A percentile compares a stretch with the other conserved stretches of the same genome.
Evolutionary conservation across 1,140 invertebrate species (phyloP).

Genomic region (Aradophagus sp.): DNA sequence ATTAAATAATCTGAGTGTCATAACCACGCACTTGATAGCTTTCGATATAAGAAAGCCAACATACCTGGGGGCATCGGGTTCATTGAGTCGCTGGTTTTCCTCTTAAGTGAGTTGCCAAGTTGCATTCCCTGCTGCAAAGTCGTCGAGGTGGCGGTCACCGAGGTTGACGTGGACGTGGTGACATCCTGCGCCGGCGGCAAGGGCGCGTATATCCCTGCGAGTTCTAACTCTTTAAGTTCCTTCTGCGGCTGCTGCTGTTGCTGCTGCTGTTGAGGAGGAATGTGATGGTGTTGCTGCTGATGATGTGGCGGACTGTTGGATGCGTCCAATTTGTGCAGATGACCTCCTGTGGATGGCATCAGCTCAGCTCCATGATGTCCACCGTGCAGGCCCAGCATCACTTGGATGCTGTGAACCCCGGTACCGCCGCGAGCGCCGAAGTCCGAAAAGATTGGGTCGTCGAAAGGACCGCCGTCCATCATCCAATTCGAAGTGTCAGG

Average conservation of each 20-base stretch:
- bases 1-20: too few species aligned
- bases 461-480: slow-evolving; percentile 84
- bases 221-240: slow-evolving; percentile 70
- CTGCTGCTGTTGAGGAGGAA: slow-evolving; percentile 62
- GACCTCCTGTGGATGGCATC: slow-evolving; percentile 68
- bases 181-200: slow-evolving; percentile 70
- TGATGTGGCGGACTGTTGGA: slow-evolving; percentile 73
- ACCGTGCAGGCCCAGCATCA: slow-evolving; percentile 82
- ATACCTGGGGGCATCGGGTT: slow-evolving; percentile 67
- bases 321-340: slow-evolving; percentile 74
- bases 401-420: slow-evolving; percentile 80
- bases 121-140: slow-evolving; percentile 68
- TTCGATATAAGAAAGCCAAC: slow-evolving; percentile 1
- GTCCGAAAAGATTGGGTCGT: slow-evolving; percentile 84
- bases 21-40: too few species aligned
- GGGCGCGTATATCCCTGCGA: slow-evolving; percentile 71
- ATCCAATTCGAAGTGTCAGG: slow-evolving; percentile 22
- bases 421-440: slow-evolving; percentile 78
- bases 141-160: slow-evolving; percentile 65
- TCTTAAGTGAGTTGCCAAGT: slow-evolving; percentile 67
- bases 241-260: slow-evolving; percentile 68
- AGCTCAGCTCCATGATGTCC: slow-evolving; percentile 73
- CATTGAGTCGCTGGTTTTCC: slow-evolving; percentile 69
- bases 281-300: slow-evolving; percentile 66
- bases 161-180: slow-evolving; percentile 66